phyloP scores from a whole-genome alignment of 2,888 invertebrate genomes.

The Augiades crinisus region DNA sequence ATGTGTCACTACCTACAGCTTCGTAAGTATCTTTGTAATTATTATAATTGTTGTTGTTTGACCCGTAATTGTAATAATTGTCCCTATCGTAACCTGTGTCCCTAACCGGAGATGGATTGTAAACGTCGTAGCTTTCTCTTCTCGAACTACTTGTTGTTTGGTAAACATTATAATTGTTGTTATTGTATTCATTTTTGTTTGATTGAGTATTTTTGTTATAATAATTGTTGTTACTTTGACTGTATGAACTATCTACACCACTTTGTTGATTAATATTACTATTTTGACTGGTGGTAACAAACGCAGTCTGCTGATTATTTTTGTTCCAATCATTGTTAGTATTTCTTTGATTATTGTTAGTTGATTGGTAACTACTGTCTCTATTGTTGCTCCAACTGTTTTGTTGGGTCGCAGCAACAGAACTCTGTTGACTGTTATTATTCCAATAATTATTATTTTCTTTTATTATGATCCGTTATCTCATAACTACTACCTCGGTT shows the following conservation, averaged over 20 bases:
- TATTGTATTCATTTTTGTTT: not conserved
- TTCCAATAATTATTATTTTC: constrained; percentile 4
- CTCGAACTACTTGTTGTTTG: not conserved
- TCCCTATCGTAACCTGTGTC: not conserved
- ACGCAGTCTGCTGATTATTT: not conserved
- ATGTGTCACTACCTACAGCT: not conserved
- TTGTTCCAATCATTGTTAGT: constrained; percentile 6
- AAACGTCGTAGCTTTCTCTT: not conserved
- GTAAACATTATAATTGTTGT: not conserved
- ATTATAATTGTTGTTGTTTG: constrained; percentile 1
- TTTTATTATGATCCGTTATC: too few species aligned
- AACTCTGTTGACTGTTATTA: not conserved
- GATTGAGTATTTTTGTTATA: not conserved
- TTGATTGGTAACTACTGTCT: too few species aligned
- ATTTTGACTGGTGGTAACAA: not conserved
- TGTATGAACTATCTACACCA: too few species aligned
- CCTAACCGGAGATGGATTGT: not conserved
- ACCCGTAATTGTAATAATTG: constrained; percentile 8
- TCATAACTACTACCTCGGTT: too few species aligned
- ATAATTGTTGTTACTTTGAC: not conserved
- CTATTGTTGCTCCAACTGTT: too few species aligned
- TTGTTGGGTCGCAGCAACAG: too few species aligned
- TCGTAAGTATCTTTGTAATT: not conserved
- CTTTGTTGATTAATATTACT: constrained; percentile 7
- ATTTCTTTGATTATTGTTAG: too few species aligned